Conservation (phyloP, 2,797 vertebrate species). For the Spinus olivaceus region DNA sequence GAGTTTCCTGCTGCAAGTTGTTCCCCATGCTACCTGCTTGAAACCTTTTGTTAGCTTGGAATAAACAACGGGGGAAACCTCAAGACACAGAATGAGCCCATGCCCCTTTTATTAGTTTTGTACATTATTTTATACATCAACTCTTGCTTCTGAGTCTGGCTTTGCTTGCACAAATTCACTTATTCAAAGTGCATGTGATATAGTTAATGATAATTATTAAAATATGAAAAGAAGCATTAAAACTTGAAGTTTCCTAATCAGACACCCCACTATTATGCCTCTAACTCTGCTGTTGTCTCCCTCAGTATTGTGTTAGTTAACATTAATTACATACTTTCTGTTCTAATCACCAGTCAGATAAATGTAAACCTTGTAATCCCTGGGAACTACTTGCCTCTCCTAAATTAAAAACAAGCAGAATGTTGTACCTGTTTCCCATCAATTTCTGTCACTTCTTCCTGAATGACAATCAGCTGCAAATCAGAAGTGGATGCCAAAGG, state of each 20-base stretch:
- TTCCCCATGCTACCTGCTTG: not conserved
- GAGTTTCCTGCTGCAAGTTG: not conserved
- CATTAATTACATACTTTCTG: not conserved
- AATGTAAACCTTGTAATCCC: not conserved
- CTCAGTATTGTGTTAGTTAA: not conserved
- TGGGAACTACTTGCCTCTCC: not conserved
- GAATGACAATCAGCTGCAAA: constrained; percentile 84
- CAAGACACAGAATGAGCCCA: not conserved
- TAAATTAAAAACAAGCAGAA: not conserved
- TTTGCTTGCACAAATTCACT: not conserved
- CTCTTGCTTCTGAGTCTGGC: not conserved
- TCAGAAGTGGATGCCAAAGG: constrained; percentile 83
- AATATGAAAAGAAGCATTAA: not conserved
- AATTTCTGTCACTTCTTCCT: constrained; percentile 89
- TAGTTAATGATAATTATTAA: not conserved
- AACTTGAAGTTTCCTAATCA: not conserved
- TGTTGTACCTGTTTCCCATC: constrained; percentile 82
- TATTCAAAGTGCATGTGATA: not conserved
- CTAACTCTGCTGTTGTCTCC: not conserved
- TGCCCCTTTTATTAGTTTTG: not conserved
- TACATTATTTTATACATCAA: not conserved
- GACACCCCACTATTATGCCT: not conserved
- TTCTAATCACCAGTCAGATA: not conserved
- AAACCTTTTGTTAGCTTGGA: not conserved
- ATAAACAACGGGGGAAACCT: not conserved